Percentiles rank a stretch among this genome's conserved stretches.
phyloP scores from a whole-genome alignment of 2,888 invertebrate species.

The Graphium colonna region DNA sequence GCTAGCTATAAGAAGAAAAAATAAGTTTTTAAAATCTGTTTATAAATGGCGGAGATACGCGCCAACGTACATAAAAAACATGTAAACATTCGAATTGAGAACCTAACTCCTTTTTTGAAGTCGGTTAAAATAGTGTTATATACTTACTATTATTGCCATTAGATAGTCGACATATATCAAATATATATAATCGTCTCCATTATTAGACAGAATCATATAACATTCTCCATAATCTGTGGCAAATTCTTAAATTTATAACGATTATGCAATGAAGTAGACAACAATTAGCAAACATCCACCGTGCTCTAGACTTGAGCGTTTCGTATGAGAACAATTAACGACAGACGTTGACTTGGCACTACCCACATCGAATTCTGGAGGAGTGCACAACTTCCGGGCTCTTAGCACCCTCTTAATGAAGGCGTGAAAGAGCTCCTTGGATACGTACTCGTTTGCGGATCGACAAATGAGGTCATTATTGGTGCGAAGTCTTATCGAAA shows the following conservation, averaged over 20 bases:
- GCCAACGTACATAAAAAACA: too few relatives aligned
- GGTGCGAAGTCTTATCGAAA: slow-evolving; percentile 21
- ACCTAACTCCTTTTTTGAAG: too few relatives aligned
- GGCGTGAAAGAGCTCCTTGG: slow-evolving; percentile 35
- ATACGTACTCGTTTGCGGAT: slow-evolving; percentile 36
- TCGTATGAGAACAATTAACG: slow-evolving; percentile 41
- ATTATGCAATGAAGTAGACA: slow-evolving; percentile 3
- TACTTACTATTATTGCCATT: too few relatives aligned
- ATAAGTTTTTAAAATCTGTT: too few relatives aligned
- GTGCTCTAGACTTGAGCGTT: slow-evolving; percentile 25
- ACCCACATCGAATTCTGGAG: slow-evolving; percentile 40
- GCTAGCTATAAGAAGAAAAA: too few relatives aligned
- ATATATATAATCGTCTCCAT: too few relatives aligned
- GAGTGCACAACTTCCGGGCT: slow-evolving; percentile 38
- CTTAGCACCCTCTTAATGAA: slow-evolving; percentile 46
- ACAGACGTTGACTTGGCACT: slow-evolving; percentile 46
- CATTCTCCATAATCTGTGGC: too few relatives aligned
- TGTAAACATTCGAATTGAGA: too few relatives aligned
- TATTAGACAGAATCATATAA: too few relatives aligned
- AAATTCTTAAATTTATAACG: background rate
- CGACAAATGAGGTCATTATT: slow-evolving; percentile 39
- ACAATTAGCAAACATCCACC: slow-evolving; percentile 15
- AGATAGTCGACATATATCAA: too few relatives aligned
- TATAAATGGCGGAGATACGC: too few relatives aligned
- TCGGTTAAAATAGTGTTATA: too few relatives aligned